Evolutionary conservation across 2,113 vertebrate species (phyloP).

Genomic region (Larimichthys polyactis): DNA sequence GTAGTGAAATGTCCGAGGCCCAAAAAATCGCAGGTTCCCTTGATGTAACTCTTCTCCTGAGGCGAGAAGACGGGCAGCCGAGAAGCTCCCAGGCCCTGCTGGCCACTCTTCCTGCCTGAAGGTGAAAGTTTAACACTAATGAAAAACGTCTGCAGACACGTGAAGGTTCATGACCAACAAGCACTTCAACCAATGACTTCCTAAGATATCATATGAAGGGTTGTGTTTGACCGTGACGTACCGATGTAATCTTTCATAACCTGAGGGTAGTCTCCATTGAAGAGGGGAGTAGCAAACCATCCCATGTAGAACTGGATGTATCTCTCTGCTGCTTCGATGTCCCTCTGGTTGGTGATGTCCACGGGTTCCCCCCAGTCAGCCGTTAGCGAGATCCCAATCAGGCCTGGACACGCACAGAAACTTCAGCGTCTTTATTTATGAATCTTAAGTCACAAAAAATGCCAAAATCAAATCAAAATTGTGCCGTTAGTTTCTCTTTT

Average conservation of each 20-base stretch:
- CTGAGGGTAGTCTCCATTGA: slow-evolving; percentile 92
- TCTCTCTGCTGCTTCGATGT: slow-evolving; percentile 90
- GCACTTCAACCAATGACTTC: too few species aligned
- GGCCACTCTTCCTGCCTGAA: slow-evolving; percentile 89
- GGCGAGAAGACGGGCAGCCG: slow-evolving; percentile 89
- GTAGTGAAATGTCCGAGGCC: slow-evolving; percentile 92
- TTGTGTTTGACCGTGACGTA: slow-evolving; percentile 59
- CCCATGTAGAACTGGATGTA: slow-evolving; percentile 93
- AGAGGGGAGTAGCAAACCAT: slow-evolving; percentile 94
- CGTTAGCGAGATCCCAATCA: slow-evolving; percentile 91
- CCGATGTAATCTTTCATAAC: slow-evolving; percentile 92
- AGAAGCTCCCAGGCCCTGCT: slow-evolving; percentile 89
- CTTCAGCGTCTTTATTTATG: background rate
- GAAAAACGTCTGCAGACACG: too few species aligned
- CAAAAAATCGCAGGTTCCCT: slow-evolving; percentile 91
- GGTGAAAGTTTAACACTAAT: background rate
- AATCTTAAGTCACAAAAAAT: background rate
- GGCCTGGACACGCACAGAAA: slow-evolving; percentile 78
- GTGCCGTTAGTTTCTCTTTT: background rate
- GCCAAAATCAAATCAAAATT: background rate
- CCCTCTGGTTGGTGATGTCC: slow-evolving; percentile 85
- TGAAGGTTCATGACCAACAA: background rate
- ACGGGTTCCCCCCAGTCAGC: slow-evolving; percentile 92
- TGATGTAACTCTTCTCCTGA: slow-evolving; percentile 90
- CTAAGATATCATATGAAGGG: background rate